Evolutionary conservation across 2,113 vertebrate genomes (phyloP), one percentile per base, ranked within the genome.

Genomic region (Scopus umbretta): DNA sequence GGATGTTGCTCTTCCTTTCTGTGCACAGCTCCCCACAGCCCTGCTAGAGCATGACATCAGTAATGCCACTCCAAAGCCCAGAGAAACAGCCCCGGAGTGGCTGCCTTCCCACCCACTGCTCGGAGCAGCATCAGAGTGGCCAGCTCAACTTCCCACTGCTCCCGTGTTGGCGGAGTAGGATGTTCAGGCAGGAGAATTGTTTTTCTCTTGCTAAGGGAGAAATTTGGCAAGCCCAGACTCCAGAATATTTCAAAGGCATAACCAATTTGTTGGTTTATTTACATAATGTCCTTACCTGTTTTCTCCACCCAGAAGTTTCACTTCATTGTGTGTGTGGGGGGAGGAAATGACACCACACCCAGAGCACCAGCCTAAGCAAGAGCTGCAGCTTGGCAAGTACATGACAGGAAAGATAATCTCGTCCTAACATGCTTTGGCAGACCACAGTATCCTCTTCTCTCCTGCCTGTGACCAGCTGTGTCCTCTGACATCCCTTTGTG

Each of bases 151-250:
- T 78, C 52, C 38, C 38, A 32, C 20, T 16, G 45, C n/a, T 84
- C 42, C 56, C 1, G 0, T 0, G 0, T 29, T 3, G 2, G 16
- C 11, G 23, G 32, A 71, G n/a, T 4, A 47, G 29, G 22, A 59
- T 11, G 30, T 27, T 34, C 36, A n/a, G 61, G 21, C 13, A 79
- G 17, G 15, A 81, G 47, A 47, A 38, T 25, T 67, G 22, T 29
- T 62, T 68, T 86, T 47, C 26, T 87, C 32, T 14, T 67, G 23
- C 38, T 93, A 32, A 47, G 67, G 47, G 10, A 75, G 26, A 59
- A 87, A 71, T 49, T 32, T 56, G n/a, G 42, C 70, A 87, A 91
- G 42, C 25, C 12, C 2, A 32, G 27, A 12, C 10, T 50, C 32
- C 52, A 42, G 16, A 68, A 30, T 55, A 40, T 59, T 72, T 84